Percentiles rank a stretch among this genome's conserved stretches.
Evolutionary conservation across 2,113 vertebrate species (phyloP).

Genomic region (Ceuthmochares aereus): DNA sequence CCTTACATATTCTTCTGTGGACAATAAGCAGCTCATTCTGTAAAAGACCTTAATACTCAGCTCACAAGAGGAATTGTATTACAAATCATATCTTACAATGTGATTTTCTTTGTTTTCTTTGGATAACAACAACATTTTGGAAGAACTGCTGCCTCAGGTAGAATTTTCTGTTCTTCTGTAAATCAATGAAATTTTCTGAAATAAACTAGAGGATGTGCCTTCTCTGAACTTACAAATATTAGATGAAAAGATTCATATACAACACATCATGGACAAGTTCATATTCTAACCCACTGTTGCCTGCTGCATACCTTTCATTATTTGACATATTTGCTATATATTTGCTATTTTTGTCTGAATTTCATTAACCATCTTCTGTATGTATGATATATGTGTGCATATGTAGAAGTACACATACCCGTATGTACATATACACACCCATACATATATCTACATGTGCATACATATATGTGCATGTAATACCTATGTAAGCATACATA

Average conservation of each 20-base stretch:
- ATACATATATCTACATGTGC: fast-evolving
- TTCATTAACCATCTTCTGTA: neutral
- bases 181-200: conserved; percentile 66
- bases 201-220: conserved; percentile 8
- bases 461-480: neutral
- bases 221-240: conserved; percentile 60
- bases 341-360: neutral
- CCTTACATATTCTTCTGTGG: neutral
- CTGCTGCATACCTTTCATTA: conserved; percentile 23
- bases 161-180: conserved; percentile 55
- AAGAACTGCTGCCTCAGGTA: conserved; percentile 37
- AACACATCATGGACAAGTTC: neutral
- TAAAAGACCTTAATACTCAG: conserved; percentile 22
- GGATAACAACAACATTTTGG: conserved; percentile 35
- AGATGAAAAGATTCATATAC: conserved; percentile 16
- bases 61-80: neutral
- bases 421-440: fast-evolving
- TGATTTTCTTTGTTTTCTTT: conserved; percentile 53
- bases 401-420: neutral
- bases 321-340: conserved; percentile 10
- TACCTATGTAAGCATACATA: neutral
- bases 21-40: conserved; percentile 26
- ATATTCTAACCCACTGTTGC: neutral
- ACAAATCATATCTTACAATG: conserved; percentile 51
- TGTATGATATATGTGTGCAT: neutral